Evolutionary conservation across 2,113 vertebrate species (phyloP).

Genomic region (Psilopsiagon aurifrons): DNA sequence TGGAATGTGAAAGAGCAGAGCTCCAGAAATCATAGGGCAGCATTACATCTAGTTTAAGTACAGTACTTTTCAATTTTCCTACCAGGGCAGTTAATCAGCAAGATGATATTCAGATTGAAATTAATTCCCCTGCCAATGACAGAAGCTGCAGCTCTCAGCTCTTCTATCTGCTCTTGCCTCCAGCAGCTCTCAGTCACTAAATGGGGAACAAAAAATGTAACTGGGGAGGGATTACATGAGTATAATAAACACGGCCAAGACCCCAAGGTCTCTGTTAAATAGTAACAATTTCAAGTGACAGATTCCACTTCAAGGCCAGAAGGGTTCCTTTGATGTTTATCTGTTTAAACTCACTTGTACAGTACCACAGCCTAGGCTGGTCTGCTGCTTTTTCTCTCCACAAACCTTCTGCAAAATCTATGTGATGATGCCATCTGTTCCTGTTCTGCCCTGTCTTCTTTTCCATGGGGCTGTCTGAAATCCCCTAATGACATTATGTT

Average conservation of each 20-base stretch:
- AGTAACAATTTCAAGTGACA: slow-evolving; percentile 33
- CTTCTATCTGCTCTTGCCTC: not conserved
- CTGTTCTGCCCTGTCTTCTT: not conserved
- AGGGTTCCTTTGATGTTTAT: slow-evolving; percentile 54
- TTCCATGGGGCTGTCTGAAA: not conserved
- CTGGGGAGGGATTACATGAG: not conserved
- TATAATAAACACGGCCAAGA: slow-evolving; percentile 52
- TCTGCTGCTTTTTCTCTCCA: not conserved
- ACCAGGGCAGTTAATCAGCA: slow-evolving; percentile 4
- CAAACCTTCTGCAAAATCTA: not conserved
- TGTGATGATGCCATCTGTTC: not conserved
- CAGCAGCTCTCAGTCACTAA: slow-evolving; percentile 2
- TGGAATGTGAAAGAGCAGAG: not conserved
- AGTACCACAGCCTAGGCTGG: not conserved
- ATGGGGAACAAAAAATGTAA: not conserved
- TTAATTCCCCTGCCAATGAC: slow-evolving; percentile 30
- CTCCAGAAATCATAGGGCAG: not conserved
- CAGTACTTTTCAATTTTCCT: slow-evolving; percentile 19
- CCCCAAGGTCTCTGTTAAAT: slow-evolving; percentile 37
- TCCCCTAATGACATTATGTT: not conserved
- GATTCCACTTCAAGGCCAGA: slow-evolving; percentile 51
- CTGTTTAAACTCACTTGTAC: not conserved
- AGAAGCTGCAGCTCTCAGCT: slow-evolving; percentile 14
- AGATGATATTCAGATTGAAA: slow-evolving; percentile 19
- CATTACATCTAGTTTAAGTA: not conserved